Evolutionary conservation across 1,140 invertebrate species (phyloP).

Genomic region (Anoplophora glabripennis): DNA sequence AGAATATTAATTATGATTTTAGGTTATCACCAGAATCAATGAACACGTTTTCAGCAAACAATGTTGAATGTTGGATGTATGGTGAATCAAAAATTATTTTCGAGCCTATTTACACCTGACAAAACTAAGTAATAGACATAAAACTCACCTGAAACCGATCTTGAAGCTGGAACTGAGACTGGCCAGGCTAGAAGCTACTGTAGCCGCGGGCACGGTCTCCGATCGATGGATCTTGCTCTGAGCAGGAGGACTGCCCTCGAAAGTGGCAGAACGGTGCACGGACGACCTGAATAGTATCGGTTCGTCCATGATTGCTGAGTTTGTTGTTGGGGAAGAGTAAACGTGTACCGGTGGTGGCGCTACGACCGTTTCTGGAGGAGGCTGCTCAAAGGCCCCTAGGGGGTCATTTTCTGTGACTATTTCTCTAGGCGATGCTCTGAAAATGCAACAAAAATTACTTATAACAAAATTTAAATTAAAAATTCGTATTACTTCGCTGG

Average conservation of each 20-base stretch:
- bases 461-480: background rate
- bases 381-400: slow-evolving; percentile 72
- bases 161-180: slow-evolving; percentile 77
- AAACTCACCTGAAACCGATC: slow-evolving; percentile 76
- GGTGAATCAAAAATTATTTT: too few relatives aligned
- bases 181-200: slow-evolving; percentile 72
- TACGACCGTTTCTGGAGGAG: slow-evolving; percentile 33
- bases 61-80: too few relatives aligned
- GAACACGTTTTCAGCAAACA: too few relatives aligned
- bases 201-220: slow-evolving; percentile 75
- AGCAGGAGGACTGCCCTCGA: slow-evolving; percentile 55
- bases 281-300: slow-evolving; percentile 42
- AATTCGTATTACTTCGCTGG: slow-evolving; percentile 48
- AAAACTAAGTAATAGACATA: too few relatives aligned
- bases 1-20: too few relatives aligned
- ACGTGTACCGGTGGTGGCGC: slow-evolving; percentile 31
- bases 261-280: slow-evolving; percentile 55
- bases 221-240: slow-evolving; percentile 66
- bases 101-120: too few relatives aligned
- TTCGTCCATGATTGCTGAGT: slow-evolving; percentile 34
- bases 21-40: too few relatives aligned
- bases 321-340: slow-evolving; percentile 14
- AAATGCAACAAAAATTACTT: background rate
- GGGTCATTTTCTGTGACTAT: slow-evolving; percentile 54
- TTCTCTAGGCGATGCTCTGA: slow-evolving; percentile 27